These are phyloP conservation scores for Azorinus chamasolen DNA, from an alignment of 2,888 invertebrate species.

Conservation along the genomic window DNA sequence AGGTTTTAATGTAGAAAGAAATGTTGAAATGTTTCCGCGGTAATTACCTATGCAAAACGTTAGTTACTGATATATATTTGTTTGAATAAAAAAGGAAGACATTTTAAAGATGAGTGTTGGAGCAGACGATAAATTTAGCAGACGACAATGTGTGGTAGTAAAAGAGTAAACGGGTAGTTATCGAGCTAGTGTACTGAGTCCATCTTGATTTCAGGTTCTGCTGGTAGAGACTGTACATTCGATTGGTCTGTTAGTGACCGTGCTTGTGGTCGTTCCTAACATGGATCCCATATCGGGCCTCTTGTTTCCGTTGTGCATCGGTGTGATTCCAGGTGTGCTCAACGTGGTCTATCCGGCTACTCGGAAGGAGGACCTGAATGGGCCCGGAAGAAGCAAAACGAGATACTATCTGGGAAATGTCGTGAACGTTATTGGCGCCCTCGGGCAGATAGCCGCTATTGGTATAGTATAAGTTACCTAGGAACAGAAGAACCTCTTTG, in stretches of 20 bases:
- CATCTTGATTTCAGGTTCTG: slow-evolving; percentile 68
- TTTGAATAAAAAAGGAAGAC: no score
- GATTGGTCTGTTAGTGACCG: slow-evolving; percentile 69
- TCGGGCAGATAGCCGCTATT: slow-evolving; percentile 55
- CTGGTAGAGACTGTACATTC: slow-evolving; percentile 74
- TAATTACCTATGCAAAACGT: no score
- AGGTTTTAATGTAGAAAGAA: no score
- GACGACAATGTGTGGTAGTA: no score
- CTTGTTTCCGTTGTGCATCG: slow-evolving; percentile 62
- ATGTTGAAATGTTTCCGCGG: no score
- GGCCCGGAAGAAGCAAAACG: neutral
- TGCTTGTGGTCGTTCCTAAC: slow-evolving; percentile 73
- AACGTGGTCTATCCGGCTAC: slow-evolving; percentile 58
- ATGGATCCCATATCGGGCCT: slow-evolving; percentile 71
- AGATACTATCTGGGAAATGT: neutral
- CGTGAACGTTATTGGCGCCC: slow-evolving; percentile 45
- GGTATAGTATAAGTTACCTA: slow-evolving; percentile 23
- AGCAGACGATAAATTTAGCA: no score
- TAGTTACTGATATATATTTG: no score
- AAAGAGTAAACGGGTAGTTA: no score
- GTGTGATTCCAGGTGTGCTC: slow-evolving; percentile 64
- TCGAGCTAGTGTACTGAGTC: no score
- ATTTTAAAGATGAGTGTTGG: no score
- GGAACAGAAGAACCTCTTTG: no score
- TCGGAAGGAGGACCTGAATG: slow-evolving; percentile 18